A percentile compares a stretch with the other conserved stretches of the same genome.
phyloP scores from a whole-genome alignment of 1,140 invertebrate species.

The Dinoponera quadriceps region DNA sequence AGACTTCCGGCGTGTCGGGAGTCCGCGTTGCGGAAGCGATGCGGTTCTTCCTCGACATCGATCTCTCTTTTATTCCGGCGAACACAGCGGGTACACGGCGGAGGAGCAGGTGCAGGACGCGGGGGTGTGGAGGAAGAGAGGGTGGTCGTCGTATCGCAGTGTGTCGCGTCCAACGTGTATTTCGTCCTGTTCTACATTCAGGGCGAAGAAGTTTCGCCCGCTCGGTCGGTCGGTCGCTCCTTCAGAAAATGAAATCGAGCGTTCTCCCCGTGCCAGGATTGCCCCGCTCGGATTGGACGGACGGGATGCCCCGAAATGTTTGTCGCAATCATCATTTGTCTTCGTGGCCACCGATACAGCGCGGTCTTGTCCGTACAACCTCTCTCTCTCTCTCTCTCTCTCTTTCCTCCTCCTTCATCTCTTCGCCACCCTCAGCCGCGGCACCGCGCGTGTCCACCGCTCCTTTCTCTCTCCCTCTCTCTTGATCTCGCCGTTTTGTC shows the following conservation, averaged over 20 bases:
- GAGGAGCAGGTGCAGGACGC: neutral
- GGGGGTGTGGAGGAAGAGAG: neutral
- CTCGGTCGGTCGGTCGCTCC: constrained; percentile 9
- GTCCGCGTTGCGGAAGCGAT: neutral
- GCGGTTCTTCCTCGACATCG: constrained; percentile 17
- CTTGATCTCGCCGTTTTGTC: constrained; percentile 43
- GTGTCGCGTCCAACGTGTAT: constrained; percentile 3
- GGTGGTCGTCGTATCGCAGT: neutral
- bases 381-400: neutral
- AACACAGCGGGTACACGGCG: neutral
- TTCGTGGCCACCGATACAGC: constrained; percentile 59
- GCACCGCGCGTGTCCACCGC: neutral
- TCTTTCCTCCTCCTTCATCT: neutral
- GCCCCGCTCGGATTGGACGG: constrained; percentile 53
- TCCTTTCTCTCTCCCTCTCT: neutral
- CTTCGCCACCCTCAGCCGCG: neutral
- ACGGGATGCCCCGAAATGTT: constrained; percentile 53
- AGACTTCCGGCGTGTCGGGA: neutral
- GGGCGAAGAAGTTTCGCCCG: constrained; percentile 27
- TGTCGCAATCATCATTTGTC: constrained; percentile 67
- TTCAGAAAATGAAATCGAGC: constrained; percentile 62
- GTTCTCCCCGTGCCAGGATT: constrained; percentile 43
- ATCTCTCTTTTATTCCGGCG: constrained; percentile 6
- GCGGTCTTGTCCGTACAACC: neutral
- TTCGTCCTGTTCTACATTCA: constrained; percentile 41